Conservation (phyloP, 2,113 vertebrate genomes). For the Gallinago paraguaiae region DNA sequence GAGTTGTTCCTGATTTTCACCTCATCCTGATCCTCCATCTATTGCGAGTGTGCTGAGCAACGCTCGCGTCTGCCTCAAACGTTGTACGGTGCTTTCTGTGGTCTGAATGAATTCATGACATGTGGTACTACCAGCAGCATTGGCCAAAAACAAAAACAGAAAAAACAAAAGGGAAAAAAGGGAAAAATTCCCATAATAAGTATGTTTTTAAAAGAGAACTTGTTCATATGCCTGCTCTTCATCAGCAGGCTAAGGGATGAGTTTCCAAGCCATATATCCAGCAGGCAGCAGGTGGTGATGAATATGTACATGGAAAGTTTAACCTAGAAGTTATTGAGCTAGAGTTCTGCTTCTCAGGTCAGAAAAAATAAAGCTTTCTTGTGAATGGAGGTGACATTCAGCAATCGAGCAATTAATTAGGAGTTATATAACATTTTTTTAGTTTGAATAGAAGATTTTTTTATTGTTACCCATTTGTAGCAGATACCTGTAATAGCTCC, state of each 20-base stretch:
- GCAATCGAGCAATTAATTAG: background rate
- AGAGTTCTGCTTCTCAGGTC: background rate
- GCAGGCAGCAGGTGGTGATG: background rate
- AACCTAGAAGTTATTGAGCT: background rate
- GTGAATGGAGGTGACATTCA: background rate
- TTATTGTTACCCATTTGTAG: background rate
- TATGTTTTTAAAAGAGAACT: background rate
- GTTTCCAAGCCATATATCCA: background rate
- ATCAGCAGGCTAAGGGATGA: background rate
- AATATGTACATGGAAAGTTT: fast-evolving
- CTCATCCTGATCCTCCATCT: background rate
- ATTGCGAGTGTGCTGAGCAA: background rate
- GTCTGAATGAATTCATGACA: background rate
- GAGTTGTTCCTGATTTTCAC: background rate
- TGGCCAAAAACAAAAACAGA: background rate
- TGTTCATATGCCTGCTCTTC: background rate
- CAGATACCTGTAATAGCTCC: background rate
- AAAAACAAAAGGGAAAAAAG: background rate
- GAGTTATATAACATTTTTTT: background rate
- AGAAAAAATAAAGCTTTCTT: background rate
- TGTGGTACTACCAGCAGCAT: fast-evolving
- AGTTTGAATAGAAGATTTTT: background rate
- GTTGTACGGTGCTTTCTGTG: background rate
- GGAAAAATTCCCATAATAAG: background rate
- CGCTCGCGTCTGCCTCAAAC: background rate